A percentile compares a stretch with the other conserved stretches of the same genome.
phyloP scores from a whole-genome alignment of 2,797 vertebrate species.

The Alectoris magna region DNA sequence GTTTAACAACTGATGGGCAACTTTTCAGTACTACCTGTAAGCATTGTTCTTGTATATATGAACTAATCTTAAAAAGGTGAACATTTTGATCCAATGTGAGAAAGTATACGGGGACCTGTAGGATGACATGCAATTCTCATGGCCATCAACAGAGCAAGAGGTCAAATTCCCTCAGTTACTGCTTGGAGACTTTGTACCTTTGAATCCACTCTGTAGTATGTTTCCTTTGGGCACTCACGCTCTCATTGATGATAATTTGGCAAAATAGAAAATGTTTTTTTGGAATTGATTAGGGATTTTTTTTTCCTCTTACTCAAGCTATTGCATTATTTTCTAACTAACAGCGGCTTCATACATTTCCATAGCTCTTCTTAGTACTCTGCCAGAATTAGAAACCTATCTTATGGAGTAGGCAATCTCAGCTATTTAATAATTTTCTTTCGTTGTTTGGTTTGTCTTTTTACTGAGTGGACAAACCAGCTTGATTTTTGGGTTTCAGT shows the following conservation, averaged over 20 bases:
- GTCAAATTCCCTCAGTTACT: not conserved
- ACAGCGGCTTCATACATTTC: not conserved
- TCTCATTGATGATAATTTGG: not conserved
- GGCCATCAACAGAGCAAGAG: not conserved
- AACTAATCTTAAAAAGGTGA: not conserved
- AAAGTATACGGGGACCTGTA: not conserved
- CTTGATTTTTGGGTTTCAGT: not conserved
- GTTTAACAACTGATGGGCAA: not conserved
- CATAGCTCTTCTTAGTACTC: not conserved
- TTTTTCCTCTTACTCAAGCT: not conserved
- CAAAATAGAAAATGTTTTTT: not conserved
- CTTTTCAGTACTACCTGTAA: not conserved
- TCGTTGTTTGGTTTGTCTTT: not conserved
- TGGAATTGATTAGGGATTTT: not conserved
- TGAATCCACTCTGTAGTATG: not conserved
- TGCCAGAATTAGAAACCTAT: not conserved
- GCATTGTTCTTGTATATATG: not conserved
- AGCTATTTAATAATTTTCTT: not conserved
- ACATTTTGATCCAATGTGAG: not conserved
- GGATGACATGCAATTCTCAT: not conserved
- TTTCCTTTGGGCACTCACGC: not conserved
- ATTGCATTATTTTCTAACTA: not conserved
- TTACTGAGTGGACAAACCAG: not conserved
- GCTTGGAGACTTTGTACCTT: not conserved
- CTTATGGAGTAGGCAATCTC: not conserved